phyloP scores from a whole-genome alignment of 2,888 invertebrate species.

The Melinaea marsaeus region DNA sequence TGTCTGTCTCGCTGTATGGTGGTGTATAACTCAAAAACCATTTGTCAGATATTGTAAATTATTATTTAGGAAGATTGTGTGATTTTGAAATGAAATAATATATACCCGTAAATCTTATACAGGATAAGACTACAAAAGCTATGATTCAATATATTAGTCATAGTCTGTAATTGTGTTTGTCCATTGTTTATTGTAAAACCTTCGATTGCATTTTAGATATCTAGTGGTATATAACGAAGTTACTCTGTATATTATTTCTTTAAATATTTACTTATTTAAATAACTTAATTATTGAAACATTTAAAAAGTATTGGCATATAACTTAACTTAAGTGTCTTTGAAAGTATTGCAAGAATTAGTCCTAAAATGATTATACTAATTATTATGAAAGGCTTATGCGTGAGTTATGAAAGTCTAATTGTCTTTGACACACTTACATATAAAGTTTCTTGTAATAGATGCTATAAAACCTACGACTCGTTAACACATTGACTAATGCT shows the following conservation, averaged over 20 bases:
- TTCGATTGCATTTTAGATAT: not conserved
- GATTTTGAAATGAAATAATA: too few relatives aligned
- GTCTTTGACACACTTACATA: constrained; percentile 51
- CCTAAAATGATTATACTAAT: not conserved
- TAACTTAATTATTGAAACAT: not conserved
- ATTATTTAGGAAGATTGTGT: too few relatives aligned
- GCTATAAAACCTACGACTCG: constrained; percentile 18
- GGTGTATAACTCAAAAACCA: too few relatives aligned
- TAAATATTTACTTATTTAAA: not conserved
- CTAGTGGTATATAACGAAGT: not conserved
- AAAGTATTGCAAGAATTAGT: too few relatives aligned
- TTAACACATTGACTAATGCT: constrained; percentile 11
- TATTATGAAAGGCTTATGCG: constrained; percentile 10
- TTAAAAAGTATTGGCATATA: not conserved
- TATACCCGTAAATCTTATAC: too few relatives aligned
- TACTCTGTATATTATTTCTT: not conserved
- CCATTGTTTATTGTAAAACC: not conserved
- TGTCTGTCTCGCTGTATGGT: too few relatives aligned
- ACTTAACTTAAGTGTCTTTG: too few relatives aligned
- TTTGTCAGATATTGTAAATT: too few relatives aligned
- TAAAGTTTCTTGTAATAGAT: constrained; percentile 34
- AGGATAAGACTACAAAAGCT: not conserved
- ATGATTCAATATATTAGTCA: constrained; percentile 6
- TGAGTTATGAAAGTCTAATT: constrained; percentile 49
- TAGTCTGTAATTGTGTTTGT: not conserved